phyloP scores from a whole-genome alignment of 1,140 invertebrate species.

The Lepidurus arcticus region DNA sequence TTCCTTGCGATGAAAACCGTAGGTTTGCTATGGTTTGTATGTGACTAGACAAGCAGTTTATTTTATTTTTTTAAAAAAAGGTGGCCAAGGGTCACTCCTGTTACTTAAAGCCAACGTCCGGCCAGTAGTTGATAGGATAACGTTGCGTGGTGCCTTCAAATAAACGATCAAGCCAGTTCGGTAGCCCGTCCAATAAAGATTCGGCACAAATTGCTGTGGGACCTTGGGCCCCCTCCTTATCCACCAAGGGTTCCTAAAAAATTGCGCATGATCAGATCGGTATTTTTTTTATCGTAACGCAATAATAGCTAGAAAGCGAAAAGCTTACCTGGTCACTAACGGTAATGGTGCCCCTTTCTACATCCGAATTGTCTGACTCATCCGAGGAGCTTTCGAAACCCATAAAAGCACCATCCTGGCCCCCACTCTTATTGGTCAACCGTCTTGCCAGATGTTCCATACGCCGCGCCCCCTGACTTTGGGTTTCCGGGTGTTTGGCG shows the following conservation, averaged over 20 bases:
- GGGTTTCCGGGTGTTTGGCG: constrained; percentile 71
- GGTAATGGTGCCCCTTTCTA: constrained; percentile 47
- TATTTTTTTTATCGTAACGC: not conserved
- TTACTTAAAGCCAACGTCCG: constrained; percentile 59
- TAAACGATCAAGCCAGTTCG: constrained; percentile 92
- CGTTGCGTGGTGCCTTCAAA: constrained; percentile 92
- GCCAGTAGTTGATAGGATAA: constrained; percentile 96
- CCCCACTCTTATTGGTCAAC: not conserved
- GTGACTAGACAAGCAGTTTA: constrained; percentile 16
- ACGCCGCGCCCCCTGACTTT: not conserved
- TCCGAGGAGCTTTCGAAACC: constrained; percentile 64
- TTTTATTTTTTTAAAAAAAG: not conserved
- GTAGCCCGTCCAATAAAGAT: constrained; percentile 80
- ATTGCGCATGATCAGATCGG: not conserved
- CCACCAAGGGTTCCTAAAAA: constrained; percentile 34
- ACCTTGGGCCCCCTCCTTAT: not conserved
- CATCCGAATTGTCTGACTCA: constrained; percentile 55
- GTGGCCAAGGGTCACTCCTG: not conserved
- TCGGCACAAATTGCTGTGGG: constrained; percentile 48
- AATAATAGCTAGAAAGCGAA: constrained; percentile 8
- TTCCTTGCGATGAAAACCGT: not conserved
- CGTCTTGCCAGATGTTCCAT: not conserved
- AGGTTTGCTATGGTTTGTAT: constrained; percentile 22
- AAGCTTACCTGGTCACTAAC: constrained; percentile 19
- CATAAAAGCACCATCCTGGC: constrained; percentile 61